Percentiles rank a stretch among this genome's conserved stretches.
Evolutionary conservation across 2,113 vertebrate genomes (phyloP).

Genomic region (Anas platyrhynchos): DNA sequence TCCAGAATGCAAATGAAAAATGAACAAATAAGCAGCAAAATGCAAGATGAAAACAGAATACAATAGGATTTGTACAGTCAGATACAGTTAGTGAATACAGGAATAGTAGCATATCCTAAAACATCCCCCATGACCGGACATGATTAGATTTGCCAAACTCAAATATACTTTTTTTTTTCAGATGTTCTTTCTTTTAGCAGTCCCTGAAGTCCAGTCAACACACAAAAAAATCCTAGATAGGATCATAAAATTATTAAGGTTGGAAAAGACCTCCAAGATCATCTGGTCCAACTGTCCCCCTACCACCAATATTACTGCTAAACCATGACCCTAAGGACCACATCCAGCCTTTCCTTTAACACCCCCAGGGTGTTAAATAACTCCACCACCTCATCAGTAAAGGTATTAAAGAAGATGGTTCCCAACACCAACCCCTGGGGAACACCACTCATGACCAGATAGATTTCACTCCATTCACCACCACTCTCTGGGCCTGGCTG

Average conservation of each 20-base stretch:
- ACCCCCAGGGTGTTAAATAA: too few species aligned
- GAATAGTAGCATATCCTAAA: neutral
- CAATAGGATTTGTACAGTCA: neutral
- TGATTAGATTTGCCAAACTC: neutral
- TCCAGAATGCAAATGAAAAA: neutral
- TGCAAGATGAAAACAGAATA: neutral
- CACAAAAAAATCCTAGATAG: neutral
- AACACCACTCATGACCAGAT: too few species aligned
- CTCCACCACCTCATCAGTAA: too few species aligned
- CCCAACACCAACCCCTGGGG: too few species aligned
- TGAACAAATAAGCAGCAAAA: neutral
- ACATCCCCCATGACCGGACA: neutral
- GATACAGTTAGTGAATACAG: neutral
- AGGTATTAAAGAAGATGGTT: too few species aligned
- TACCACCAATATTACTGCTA: too few species aligned
- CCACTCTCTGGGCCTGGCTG: too few species aligned
- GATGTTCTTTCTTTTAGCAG: neutral
- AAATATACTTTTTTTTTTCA: neutral
- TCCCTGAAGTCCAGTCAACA: neutral
- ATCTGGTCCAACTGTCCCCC: too few species aligned
- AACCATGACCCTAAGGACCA: too few species aligned
- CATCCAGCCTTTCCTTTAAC: too few species aligned
- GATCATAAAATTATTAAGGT: neutral
- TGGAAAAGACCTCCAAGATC: too few species aligned
- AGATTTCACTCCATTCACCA: too few species aligned